Evolutionary conservation across 2,113 vertebrate species (phyloP), one percentile per base, ranked within the genome.

Genomic region (Mesembrinibis cayennensis): DNA sequence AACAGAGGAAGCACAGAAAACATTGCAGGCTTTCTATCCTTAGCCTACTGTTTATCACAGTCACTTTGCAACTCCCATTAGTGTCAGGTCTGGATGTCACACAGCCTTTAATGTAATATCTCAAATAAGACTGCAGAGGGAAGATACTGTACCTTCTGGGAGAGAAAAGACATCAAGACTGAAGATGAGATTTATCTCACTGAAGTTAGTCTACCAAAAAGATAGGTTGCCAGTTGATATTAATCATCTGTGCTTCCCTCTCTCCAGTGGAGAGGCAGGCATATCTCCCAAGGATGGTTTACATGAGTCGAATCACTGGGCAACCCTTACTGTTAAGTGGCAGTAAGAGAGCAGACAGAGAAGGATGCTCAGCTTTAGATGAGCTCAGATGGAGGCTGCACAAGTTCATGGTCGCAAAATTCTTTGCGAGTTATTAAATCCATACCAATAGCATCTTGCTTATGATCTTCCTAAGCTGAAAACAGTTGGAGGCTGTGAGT

Each of bases 131-230:
- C 40, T 56, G 50, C 66, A n/a, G 49, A 65, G 27, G 34, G 77
- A 95, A 74, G 65, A 69, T 82, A 44, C 18, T 63, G 80, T 86
- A 78, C 40, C 34, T 76, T 91, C 65, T 49, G 53, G 65, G 73
- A 96, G 61, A 84, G 56, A 12, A 44, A 73, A 92, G 44, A 56
- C 47, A 76, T 87, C 40, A 29, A 67, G 61, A 40, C n/a, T 32
- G 36, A 87, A 42, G 49, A 38, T 76, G 19, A 59, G 52, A 93
- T 87, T 91, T 2, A 69, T 72, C 73, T 93, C 40, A 76, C 47
- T 84, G 69, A 87, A 89, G 52, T 79, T 82, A 87, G 89, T 95
- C 77, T 87, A 74, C 72, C 36, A 50, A 34, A 84, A 95, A 79
- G 61, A 79, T 61, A 78, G 38, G 73, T 81, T 66, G 20, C 72